Evolutionary conservation across 2,113 vertebrate species (phyloP), one percentile per base, ranked within the genome.

Genomic region (Apus apus): DNA sequence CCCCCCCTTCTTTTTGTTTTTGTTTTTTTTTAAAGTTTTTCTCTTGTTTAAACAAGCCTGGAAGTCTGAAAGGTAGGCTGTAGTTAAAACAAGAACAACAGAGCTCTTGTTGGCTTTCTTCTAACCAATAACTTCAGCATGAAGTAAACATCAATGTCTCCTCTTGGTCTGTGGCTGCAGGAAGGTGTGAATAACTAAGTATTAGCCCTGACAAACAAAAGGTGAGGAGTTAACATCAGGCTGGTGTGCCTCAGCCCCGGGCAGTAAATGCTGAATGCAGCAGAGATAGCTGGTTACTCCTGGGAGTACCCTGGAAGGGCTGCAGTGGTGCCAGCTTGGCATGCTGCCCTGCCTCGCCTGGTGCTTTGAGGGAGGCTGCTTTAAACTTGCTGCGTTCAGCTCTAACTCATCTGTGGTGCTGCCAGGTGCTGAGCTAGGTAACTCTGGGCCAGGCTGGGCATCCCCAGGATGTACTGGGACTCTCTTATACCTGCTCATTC

Each of bases 361-460:
- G 5, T 1, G 2, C 79, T 82, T 9, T 2, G 30, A 46, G 70
- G 65, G 50, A 64, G 66, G 48, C 58, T 12, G 19, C 1, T 51
- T 15, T 58, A n/a, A 65, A 80, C 56, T 30, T 32, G 85, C 83
- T 89, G 92, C 0, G 0, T 20, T 95, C 95, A 93, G 95, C 71
- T 2, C 13, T 0, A 6, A 18, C 1, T 27, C 4, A 1, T 53
- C 60, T 68, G 67, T 12, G 10, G 58, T 5, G 29, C 82, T 89
- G 68, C 94, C 94, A 86, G 95, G 29, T 95, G 95, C 95, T 89
- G 86, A 92, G 80, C 48, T 13, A 51, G 83, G 76, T 53, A 46
- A 80, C 56, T 68, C 54, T 23, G 36, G 48, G 75, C 83, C 64
- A 71, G 79, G 36, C 61, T 62, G 60, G 56, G 43, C 72, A 23